Evolutionary conservation across 1,140 invertebrate species (phyloP).

Genomic region (Telenomus remus): DNA sequence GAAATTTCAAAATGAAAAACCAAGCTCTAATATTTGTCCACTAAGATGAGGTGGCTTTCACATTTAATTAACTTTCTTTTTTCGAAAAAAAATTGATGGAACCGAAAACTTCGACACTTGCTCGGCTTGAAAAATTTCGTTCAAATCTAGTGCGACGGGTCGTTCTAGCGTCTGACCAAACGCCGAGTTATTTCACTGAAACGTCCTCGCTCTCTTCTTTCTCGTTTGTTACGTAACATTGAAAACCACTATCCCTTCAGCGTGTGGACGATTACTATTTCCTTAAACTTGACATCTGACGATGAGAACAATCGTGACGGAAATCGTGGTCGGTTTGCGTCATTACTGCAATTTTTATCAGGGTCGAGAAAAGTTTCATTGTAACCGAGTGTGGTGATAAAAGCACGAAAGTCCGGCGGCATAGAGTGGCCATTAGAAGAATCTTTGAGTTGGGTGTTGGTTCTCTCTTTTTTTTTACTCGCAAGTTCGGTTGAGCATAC

Average conservation of each 20-base stretch:
- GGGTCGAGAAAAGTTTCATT: conserved; percentile 21
- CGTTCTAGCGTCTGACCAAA: conserved; percentile 14
- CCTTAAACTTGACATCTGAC: conserved; percentile 10
- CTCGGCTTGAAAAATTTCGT: too few species aligned
- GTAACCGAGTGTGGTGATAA: conserved; percentile 29
- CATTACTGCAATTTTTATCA: conserved; percentile 30
- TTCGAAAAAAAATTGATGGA: too few species aligned
- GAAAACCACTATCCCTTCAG: too few species aligned
- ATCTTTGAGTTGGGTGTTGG: conserved; percentile 25
- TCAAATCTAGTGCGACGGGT: too few species aligned
- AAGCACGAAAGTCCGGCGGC: conserved; percentile 36
- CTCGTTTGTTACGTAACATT: too few species aligned
- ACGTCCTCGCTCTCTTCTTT: too few species aligned
- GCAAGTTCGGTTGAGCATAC: conserved; percentile 41
- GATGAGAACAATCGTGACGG: neutral
- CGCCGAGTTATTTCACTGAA: conserved; percentile 10
- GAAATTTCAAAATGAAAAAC: conserved; percentile 25
- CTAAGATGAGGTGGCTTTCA: too few species aligned
- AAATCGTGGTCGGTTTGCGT: conserved; percentile 5
- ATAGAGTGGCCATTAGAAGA: conserved; percentile 50
- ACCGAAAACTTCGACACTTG: too few species aligned
- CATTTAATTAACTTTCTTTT: too few species aligned
- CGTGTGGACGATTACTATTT: neutral
- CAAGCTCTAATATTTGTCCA: conserved; percentile 12
- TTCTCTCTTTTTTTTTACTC: conserved; percentile 12